phyloP scores from a whole-genome alignment of 2,888 invertebrate species.

The Caenorhabditis sp. region DNA sequence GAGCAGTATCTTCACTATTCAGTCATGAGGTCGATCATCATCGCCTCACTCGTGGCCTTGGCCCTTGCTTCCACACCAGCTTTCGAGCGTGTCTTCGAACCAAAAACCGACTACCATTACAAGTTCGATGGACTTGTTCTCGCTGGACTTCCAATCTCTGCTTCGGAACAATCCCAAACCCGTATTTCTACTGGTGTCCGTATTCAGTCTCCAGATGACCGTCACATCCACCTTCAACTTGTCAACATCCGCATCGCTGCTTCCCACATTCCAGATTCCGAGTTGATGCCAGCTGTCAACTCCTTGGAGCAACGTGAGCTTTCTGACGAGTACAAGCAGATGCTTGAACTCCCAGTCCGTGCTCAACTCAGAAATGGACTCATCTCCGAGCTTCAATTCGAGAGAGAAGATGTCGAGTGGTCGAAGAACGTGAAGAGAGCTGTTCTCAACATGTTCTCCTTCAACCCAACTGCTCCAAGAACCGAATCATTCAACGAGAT shows the following conservation, averaged over 20 bases:
- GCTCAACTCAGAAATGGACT: conserved; percentile 77
- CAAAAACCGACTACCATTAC: conserved; percentile 66
- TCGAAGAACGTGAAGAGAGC: conserved; percentile 81
- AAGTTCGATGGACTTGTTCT: conserved; percentile 64
- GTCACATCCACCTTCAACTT: conserved; percentile 59
- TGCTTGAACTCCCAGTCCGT: conserved; percentile 75
- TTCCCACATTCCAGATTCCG: conserved; percentile 54
- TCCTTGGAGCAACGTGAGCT: conserved; percentile 73
- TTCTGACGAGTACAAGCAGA: conserved; percentile 63
- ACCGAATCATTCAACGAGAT: conserved; percentile 38
- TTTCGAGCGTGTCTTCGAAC: conserved; percentile 56
- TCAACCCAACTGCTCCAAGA: conserved; percentile 57
- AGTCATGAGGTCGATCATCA: conserved; percentile 65
- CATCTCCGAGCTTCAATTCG: conserved; percentile 72
- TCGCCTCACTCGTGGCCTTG: conserved; percentile 68
- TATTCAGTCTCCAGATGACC: conserved; percentile 63
- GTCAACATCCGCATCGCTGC: conserved; percentile 62
- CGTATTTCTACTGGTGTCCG: conserved; percentile 64
- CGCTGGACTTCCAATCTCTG: conserved; percentile 65
- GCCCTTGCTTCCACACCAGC: conserved; percentile 67
- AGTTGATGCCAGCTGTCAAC: conserved; percentile 52
- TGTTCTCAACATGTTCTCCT: conserved; percentile 77
- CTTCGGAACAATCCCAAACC: conserved; percentile 61
- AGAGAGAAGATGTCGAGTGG: conserved; percentile 73
- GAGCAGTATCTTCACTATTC: conserved; percentile 36